Base-by-base conservation (phyloP, 1,140 invertebrate species). In the Macrocentrus cingulum region DNA sequence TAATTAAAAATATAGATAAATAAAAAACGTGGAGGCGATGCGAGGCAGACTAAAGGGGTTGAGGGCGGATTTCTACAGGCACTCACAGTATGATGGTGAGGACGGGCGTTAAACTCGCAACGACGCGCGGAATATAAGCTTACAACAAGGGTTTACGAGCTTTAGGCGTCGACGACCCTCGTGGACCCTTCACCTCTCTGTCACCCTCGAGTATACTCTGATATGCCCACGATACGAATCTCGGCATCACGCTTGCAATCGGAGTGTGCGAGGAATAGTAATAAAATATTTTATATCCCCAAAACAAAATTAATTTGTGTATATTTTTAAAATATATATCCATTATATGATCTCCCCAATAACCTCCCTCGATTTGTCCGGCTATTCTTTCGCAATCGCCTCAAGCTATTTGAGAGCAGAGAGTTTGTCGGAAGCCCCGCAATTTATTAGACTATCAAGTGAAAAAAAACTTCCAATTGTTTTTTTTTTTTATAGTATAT, bases 161-260 rank as follows among this genome's bases (percentile, higher is more conserved):
- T 49, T 49, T 32, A 34, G 25, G 46, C 29, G 46, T 49, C 46
- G 25, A 49, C 46, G 25, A 49, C 46, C 25, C 46, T 49, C 25
- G 15, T 49, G 29, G 13, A 3, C 29, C 22, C 16, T 6, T 32
- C 46, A 23, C 25, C 25, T 29, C 25, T 29, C 25, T 29, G 25
- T 29, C 25, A 19, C 44, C 5, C 22, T 46, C 13, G 6, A 22
- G 7, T 9, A 2, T 22, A 6, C 22, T 46, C 25, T 23, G n/a
- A n/a, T n/a, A n/a, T n/a, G n/a, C 22, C 44, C 11, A 23, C 15
- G 11, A 23, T 11, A 23, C 20, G 20, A 23, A 2, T 11, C 19
- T 13, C 19, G 11, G 13, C 19, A 46, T 46, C 44, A 46, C 22
- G 19, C 11, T 22, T 23, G 11, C 22, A 22, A 23, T 46, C 19